Evolutionary conservation across 2,113 vertebrate species (phyloP), one percentile per base, ranked within the genome.

Genomic region (Saccopteryx bilineata): DNA sequence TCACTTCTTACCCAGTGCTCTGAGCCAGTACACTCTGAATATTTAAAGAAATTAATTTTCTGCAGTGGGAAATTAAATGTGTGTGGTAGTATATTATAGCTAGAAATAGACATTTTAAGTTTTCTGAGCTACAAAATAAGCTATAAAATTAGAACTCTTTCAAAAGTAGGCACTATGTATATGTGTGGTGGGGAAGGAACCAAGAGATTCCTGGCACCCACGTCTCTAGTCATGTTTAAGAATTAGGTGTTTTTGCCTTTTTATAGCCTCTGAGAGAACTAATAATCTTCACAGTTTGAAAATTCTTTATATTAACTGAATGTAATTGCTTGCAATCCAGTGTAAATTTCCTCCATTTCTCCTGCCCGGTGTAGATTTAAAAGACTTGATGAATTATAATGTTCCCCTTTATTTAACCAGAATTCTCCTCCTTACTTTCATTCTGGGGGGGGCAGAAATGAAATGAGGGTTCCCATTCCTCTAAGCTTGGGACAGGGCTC

Each of bases 11-110:
- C 18, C 72, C 0, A 87, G 31, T 23, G 17, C 12, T 78, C 50
- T n/a, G 58, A 85, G 48, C 31, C 46, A 79, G 19, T 75, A 75
- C 23, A 15, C 21, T 93, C 33, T 71, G 26, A 18, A 74, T 83
- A 82, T 28, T 83, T 61, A 79, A 93, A 81, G 15, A n/a, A 72
- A 52, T 76, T 92, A 81, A 94, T 89, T 65, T 90, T 46, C 56
- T 92, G 21, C 21, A 76, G 66, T 58, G 54, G 21, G 75, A 87
- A 95, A 86, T 89, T 76, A 90, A 89, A 89, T 76, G 50, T 7
- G 13, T 92, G 48, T 54, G 24, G 2, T 48, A 19, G 4, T 33
- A 68, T 87, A 87, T 61, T 52, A 15, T 79, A 65, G 18, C 58
- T 80, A 5, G 19, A 84, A 78, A 69, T 26, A 31, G 3, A 83